A percentile compares a stretch with the other conserved stretches of the same genome.
These are phyloP conservation scores for Chloroclystis v-ata DNA, from an alignment of 2,888 invertebrate species.

Conservation along the genomic window DNA sequence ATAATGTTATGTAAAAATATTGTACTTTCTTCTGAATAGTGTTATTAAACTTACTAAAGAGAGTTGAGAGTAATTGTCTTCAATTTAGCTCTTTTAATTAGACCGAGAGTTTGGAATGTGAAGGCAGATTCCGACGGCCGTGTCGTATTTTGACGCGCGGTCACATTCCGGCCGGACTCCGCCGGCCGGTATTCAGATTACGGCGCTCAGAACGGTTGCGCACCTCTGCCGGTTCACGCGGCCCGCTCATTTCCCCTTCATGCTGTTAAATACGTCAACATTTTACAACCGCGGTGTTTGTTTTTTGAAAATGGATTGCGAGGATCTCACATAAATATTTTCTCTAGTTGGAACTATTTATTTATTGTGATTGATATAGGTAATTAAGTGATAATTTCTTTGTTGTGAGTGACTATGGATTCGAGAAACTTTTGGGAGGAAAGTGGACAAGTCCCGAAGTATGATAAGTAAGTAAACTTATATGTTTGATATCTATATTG, in stretches of 20 bases:
- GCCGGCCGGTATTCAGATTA: conserved; percentile 48
- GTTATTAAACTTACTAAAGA: no score
- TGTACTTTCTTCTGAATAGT: no score
- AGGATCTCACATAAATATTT: conserved; percentile 44
- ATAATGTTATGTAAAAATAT: no score
- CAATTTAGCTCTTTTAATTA: no score
- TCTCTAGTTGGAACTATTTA: conserved; percentile 21
- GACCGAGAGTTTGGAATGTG: neutral
- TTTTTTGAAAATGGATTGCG: conserved; percentile 47
- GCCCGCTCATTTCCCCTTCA: conserved; percentile 31
- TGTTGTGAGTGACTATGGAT: conserved; percentile 62
- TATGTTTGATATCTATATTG: neutral
- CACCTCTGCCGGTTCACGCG: conserved; percentile 42
- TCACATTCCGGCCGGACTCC: conserved; percentile 62
- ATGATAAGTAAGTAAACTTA: conserved; percentile 57
- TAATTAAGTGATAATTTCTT: conserved; percentile 48
- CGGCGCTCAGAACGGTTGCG: conserved; percentile 43
- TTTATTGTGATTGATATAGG: conserved; percentile 43
- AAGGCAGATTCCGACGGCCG: conserved; percentile 46
- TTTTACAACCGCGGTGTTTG: conserved; percentile 33
- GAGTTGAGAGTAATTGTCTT: no score
- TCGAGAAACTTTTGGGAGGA: conserved; percentile 69
- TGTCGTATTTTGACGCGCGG: conserved; percentile 55
- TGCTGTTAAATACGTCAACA: conserved; percentile 46
- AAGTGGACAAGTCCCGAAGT: conserved; percentile 64